phyloP scores from a whole-genome alignment of 2,888 invertebrate species.

The Yponomeuta cagnagella region DNA sequence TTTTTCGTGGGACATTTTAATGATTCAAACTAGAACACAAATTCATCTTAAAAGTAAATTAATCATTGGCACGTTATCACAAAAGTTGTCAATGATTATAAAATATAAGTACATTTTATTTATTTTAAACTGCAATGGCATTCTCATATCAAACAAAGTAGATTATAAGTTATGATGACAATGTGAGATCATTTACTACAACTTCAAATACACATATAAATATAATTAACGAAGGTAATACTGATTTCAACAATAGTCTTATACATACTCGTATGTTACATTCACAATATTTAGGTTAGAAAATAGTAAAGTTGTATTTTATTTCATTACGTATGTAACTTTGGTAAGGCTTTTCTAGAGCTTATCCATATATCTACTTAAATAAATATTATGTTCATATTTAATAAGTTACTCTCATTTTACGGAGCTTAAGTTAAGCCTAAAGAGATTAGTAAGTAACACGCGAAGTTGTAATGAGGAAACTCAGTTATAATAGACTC shows the following conservation, averaged over 20 bases:
- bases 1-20: slow-evolving; percentile 10
- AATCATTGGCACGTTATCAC: slow-evolving; percentile 78
- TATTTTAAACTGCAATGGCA: slow-evolving; percentile 15
- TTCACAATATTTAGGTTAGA: background rate
- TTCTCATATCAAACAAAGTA: background rate
- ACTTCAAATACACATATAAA: slow-evolving; percentile 4
- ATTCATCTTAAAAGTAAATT: slow-evolving; percentile 39
- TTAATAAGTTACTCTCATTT: background rate
- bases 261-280: background rate
- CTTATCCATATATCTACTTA: background rate
- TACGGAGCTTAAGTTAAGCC: background rate
- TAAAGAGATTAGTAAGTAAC: background rate
- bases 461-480: background rate
- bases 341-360: background rate
- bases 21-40: slow-evolving; percentile 23
- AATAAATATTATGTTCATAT: background rate
- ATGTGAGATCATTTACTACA: slow-evolving; percentile 14
- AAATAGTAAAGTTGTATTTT: background rate
- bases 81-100: slow-evolving; percentile 68
- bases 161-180: background rate
- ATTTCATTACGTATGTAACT: background rate
- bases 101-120: slow-evolving; percentile 12
- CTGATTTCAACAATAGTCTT: background rate
- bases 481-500: slow-evolving; percentile 53
- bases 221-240: background rate